Evolutionary conservation across 2,113 vertebrate genomes (phyloP).

Genomic region (Turnix velox): DNA sequence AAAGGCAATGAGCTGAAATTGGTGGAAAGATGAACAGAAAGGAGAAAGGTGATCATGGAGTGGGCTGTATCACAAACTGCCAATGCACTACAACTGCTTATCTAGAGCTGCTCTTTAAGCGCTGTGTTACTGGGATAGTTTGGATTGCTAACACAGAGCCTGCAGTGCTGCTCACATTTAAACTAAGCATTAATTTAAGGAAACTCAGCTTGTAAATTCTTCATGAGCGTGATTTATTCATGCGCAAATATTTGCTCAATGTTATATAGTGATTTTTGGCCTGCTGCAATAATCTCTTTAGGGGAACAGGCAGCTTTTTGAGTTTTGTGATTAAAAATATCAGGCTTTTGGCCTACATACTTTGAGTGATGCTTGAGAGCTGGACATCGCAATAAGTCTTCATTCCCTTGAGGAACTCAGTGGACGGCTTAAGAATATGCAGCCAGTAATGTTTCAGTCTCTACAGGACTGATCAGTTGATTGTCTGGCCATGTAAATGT

Average conservation of each 20-base stretch:
- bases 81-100: not conserved
- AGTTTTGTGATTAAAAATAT: not conserved
- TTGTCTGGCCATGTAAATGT: not conserved
- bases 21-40: not conserved
- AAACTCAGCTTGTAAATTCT: not conserved
- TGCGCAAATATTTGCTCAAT: not conserved
- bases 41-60: not conserved
- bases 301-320: not conserved
- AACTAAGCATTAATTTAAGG: not conserved
- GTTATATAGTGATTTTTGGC: not conserved
- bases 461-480: not conserved
- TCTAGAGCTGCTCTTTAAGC: not conserved
- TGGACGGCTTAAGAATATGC: not conserved
- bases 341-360: not conserved
- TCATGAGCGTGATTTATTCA: not conserved
- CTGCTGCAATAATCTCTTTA: not conserved
- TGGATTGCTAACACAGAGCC: not conserved
- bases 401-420: not conserved
- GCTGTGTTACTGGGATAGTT: not conserved
- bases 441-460: not conserved
- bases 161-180: not conserved
- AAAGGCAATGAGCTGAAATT: not conserved
- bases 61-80: not conserved
- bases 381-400: not conserved
- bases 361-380: not conserved